A percentile compares a stretch with the other conserved stretches of the same genome.
Conservation (phyloP, 2,797 vertebrate genomes). For the Platalea minor region DNA sequence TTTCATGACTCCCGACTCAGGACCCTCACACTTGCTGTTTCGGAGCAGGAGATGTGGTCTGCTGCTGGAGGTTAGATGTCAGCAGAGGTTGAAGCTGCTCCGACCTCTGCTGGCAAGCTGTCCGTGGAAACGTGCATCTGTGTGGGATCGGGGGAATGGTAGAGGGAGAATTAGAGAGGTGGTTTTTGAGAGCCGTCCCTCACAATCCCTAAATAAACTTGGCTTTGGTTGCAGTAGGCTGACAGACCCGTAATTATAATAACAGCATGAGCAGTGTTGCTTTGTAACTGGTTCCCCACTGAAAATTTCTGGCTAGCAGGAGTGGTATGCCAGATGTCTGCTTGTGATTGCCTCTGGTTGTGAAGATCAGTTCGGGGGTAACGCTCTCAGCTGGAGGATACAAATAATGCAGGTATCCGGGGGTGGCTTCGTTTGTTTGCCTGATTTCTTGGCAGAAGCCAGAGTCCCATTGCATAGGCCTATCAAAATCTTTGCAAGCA, state of each 20-base stretch:
- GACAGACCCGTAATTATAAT: slow-evolving; percentile 56
- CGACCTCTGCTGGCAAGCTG: neutral
- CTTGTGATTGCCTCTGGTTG: slow-evolving; percentile 18
- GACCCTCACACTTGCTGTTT: neutral
- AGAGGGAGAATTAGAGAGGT: neutral
- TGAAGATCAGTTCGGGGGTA: neutral
- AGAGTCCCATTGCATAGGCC: neutral
- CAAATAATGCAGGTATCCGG: neutral
- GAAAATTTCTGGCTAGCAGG: slow-evolving; percentile 31
- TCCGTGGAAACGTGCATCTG: accelerated
- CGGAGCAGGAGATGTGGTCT: accelerated
- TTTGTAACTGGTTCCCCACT: slow-evolving; percentile 33
- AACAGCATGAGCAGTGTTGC: neutral
- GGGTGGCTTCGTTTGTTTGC: neutral
- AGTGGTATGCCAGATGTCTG: slow-evolving; percentile 34
- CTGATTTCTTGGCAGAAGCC: slow-evolving; percentile 13
- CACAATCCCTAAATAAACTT: slow-evolving; percentile 13
- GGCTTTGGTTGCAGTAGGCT: slow-evolving; percentile 3
- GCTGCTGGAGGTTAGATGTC: neutral
- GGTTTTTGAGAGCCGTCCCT: neutral
- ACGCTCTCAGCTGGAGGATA: slow-evolving; percentile 2
- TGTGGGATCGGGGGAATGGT: neutral
- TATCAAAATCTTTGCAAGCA: neutral
- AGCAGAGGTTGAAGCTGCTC: neutral
- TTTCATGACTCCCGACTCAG: neutral